Percentiles rank a stretch among this genome's conserved stretches.
These are phyloP conservation scores for Neodiprion virginianus DNA, from an alignment of 1,140 invertebrate genomes.

Conservation along the genomic window DNA sequence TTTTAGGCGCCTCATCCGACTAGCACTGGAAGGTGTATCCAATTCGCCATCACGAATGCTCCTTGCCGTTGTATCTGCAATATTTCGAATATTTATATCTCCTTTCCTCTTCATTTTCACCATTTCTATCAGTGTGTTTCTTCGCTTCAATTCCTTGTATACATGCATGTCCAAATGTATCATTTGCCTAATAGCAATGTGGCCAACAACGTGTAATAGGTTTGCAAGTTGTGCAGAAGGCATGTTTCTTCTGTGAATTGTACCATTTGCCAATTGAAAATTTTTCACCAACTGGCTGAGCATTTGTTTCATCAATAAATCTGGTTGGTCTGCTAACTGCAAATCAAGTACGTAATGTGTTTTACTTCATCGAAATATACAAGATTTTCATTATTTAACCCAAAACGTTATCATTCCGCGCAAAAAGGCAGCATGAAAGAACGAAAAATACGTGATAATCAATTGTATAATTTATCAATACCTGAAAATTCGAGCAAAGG, in stretches of 20 bases:
- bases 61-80: slow-evolving; percentile 15
- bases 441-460: too few relatives aligned
- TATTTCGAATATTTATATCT: slow-evolving; percentile 26
- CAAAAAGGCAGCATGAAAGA: too few relatives aligned
- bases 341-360: not conserved
- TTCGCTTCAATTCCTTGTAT: slow-evolving; percentile 75
- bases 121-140: slow-evolving; percentile 56
- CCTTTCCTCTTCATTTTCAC: slow-evolving; percentile 49
- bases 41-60: slow-evolving; percentile 22
- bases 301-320: slow-evolving; percentile 45
- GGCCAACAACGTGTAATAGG: slow-evolving; percentile 75
- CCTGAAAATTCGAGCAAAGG: too few relatives aligned
- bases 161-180: slow-evolving; percentile 80
- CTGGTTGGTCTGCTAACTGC: slow-evolving; percentile 55
- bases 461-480: too few relatives aligned
- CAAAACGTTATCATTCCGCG: too few relatives aligned
- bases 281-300: slow-evolving; percentile 32
- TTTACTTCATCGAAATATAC: too few relatives aligned
- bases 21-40: slow-evolving; percentile 36
- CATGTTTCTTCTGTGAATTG: slow-evolving; percentile 20
- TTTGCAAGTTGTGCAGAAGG: slow-evolving; percentile 62
- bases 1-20: slow-evolving; percentile 40
- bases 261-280: not conserved
- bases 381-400: too few relatives aligned
- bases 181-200: slow-evolving; percentile 77